Evolutionary conservation across 2,797 vertebrate species (phyloP).

Genomic region (Enteromius unitaeniatus): DNA sequence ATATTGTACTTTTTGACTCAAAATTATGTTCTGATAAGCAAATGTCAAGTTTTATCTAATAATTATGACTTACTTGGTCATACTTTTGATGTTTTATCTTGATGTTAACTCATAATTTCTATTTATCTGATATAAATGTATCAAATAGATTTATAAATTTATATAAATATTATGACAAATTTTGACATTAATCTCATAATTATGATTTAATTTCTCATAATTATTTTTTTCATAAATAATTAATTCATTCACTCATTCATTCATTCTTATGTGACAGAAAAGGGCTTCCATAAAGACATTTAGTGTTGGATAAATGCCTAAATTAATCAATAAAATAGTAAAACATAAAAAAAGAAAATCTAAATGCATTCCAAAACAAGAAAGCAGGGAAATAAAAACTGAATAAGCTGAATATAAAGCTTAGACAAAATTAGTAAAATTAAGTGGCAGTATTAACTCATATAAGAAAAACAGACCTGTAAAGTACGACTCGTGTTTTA

Average conservation of each 20-base stretch:
- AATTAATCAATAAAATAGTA: neutral
- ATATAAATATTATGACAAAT: neutral
- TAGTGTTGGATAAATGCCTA: neutral
- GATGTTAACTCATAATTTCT: neutral
- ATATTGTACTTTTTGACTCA: neutral
- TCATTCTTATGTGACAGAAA: neutral
- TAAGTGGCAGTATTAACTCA: constrained; percentile 10
- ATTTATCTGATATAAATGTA: neutral
- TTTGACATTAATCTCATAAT: neutral
- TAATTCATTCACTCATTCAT: neutral
- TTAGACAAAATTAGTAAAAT: neutral
- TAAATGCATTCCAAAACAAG: neutral
- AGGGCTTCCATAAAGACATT: neutral
- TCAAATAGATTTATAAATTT: too few species aligned
- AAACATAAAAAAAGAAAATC: neutral
- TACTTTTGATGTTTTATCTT: neutral
- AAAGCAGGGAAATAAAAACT: constrained; percentile 7
- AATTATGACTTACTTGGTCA: neutral
- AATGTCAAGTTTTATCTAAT: neutral
- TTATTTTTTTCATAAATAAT: neutral
- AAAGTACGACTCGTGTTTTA: constrained; percentile 33
- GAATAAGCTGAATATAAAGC: neutral
- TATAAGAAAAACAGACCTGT: constrained; percentile 27
- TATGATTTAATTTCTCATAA: neutral
- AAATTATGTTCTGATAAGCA: neutral